Evolutionary conservation across 2,797 vertebrate genomes (phyloP).

Genomic region (Bovichtus diacanthus): DNA sequence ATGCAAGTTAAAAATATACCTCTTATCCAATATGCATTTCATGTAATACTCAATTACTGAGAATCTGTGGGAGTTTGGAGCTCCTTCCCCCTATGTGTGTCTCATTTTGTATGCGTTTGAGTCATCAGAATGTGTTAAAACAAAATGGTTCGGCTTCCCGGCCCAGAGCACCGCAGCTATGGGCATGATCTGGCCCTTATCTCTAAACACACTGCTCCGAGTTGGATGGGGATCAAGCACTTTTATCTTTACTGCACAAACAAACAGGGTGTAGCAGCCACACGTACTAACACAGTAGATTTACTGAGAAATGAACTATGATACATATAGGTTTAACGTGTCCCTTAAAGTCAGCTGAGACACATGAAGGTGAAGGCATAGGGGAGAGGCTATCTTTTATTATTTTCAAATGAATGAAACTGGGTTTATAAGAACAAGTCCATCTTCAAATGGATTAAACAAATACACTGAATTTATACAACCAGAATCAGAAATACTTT

Average conservation of each 20-base stretch:
- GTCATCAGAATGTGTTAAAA: slow-evolving; percentile 63
- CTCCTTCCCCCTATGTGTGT: slow-evolving; percentile 40
- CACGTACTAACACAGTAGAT: slow-evolving; percentile 1
- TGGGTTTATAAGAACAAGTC: background rate
- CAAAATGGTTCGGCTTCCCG: slow-evolving; percentile 63
- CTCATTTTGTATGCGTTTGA: slow-evolving; percentile 55
- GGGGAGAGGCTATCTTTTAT: background rate
- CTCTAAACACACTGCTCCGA: slow-evolving; percentile 57
- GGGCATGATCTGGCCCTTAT: slow-evolving; percentile 66
- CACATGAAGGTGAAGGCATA: slow-evolving; percentile 7
- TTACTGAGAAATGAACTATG: slow-evolving; percentile 16
- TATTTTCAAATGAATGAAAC: background rate
- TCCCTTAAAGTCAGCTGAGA: background rate
- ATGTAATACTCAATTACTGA: slow-evolving; percentile 45
- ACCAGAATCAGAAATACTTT: background rate
- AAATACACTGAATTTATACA: background rate
- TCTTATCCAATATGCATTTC: slow-evolving; percentile 32
- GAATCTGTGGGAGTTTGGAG: slow-evolving; percentile 44
- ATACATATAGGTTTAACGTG: slow-evolving; percentile 19
- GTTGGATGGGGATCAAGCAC: slow-evolving; percentile 62
- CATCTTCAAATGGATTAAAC: background rate
- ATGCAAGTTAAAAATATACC: slow-evolving; percentile 34
- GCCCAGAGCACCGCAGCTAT: slow-evolving; percentile 42
- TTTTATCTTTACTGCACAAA: slow-evolving; percentile 46
- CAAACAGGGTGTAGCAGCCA: slow-evolving; percentile 31